A percentile compares a stretch with the other conserved stretches of the same genome.
These are phyloP conservation scores for Spea hammondii DNA, from an alignment of 2,797 vertebrate genomes.

Conservation along the genomic window DNA sequence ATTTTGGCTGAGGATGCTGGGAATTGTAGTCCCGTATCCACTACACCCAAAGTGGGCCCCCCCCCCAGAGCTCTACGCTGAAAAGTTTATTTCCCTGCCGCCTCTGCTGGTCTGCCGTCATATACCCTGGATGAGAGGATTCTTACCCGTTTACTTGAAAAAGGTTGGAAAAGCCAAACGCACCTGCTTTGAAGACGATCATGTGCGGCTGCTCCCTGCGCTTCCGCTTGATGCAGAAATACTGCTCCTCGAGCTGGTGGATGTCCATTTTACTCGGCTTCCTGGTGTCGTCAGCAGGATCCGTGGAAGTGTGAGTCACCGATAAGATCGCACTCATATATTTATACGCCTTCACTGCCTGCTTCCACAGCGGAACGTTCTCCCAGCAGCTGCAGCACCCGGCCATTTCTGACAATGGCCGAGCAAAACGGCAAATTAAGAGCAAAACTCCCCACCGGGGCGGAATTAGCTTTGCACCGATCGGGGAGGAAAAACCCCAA, in stretches of 20 bases:
- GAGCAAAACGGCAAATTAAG: slow-evolving; percentile 37
- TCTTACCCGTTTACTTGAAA: too few species aligned
- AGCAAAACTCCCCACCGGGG: slow-evolving; percentile 17
- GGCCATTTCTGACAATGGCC: slow-evolving; percentile 57
- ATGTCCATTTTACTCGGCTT: slow-evolving; percentile 70
- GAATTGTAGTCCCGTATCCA: too few species aligned
- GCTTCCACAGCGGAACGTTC: slow-evolving; percentile 66
- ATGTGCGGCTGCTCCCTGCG: slow-evolving; percentile 67
- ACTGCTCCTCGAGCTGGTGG: slow-evolving; percentile 68
- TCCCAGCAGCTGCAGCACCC: slow-evolving; percentile 60
- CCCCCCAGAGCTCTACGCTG: too few species aligned
- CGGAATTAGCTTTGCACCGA: background rate
- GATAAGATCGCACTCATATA: slow-evolving; percentile 61
- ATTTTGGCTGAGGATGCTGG: too few species aligned
- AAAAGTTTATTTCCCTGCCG: too few species aligned
- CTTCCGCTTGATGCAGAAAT: slow-evolving; percentile 69
- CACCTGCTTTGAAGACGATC: slow-evolving; percentile 73
- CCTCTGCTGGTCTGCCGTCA: too few species aligned
- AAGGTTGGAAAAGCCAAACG: background rate
- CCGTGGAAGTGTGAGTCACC: slow-evolving; percentile 63
- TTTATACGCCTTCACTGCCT: slow-evolving; percentile 64
- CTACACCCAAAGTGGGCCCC: too few species aligned
- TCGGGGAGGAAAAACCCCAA: background rate
- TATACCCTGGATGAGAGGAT: too few species aligned
- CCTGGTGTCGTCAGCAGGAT: slow-evolving; percentile 56